phyloP scores from a whole-genome alignment of 2,113 vertebrate genomes.

The Electrona antarctica region DNA sequence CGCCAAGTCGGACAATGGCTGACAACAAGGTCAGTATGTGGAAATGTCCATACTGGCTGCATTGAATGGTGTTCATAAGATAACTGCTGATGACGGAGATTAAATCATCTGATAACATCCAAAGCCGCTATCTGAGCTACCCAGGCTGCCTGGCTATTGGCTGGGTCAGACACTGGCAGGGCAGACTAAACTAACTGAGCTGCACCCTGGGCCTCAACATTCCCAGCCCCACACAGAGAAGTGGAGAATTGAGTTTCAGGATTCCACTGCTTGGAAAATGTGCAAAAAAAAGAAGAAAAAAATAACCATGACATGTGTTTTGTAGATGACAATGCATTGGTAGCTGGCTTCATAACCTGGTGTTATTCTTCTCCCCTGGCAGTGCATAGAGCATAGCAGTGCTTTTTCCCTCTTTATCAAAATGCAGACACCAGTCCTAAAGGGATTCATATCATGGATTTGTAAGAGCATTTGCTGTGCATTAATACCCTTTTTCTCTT shows the following conservation, averaged over 20 bases:
- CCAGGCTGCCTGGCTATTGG: conserved; percentile 19
- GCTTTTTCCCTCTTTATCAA: conserved; percentile 51
- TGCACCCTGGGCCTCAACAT: conserved; percentile 46
- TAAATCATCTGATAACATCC: no score
- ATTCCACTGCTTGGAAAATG: conserved; percentile 56
- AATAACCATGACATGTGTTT: conserved; percentile 51
- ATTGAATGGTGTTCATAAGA: no score
- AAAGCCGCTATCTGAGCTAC: conserved; percentile 11
- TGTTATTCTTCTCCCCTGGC: conserved; percentile 41
- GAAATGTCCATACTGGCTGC: no score
- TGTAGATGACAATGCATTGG: conserved; percentile 54
- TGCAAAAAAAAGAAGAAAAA: conserved; percentile 38
- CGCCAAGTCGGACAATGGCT: no score
- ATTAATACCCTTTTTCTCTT: conserved; percentile 14
- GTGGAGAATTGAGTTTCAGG: conserved; percentile 58
- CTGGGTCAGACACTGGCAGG: conserved; percentile 14
- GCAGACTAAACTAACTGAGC: conserved; percentile 51
- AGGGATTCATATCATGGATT: conserved; percentile 33
- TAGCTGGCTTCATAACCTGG: conserved; percentile 41
- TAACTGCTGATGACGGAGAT: no score
- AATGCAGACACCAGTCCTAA: conserved; percentile 51
- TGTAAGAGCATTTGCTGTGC: conserved; percentile 21
- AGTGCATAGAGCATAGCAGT: conserved; percentile 12
- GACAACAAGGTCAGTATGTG: no score
- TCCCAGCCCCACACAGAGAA: conserved; percentile 32